Evolutionary conservation across 2,888 invertebrate species (phyloP), one percentile per base, ranked within the genome.

Genomic region (Pollenia griseotomentosa): DNA sequence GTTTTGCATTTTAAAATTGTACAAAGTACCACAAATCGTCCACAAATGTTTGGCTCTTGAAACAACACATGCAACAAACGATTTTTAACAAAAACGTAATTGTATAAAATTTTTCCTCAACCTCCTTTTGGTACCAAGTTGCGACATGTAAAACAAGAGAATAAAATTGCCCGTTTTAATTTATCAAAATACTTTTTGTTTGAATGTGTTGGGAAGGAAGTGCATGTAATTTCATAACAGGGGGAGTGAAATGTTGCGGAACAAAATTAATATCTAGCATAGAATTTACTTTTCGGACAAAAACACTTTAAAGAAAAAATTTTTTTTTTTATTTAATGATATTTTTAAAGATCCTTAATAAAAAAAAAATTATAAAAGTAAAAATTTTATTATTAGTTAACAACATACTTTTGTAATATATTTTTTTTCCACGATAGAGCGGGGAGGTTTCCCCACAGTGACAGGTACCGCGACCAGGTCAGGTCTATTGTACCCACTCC

Each of bases 61-160:
- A 53, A 70, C 71, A 84, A 68, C 84, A 86, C 80, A 87, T 84
- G 84, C 78, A 87, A 85, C 74, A 78, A 87, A 87, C 84, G 84
- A 82, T 85, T 87, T 74, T 70, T 33, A 57, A 75, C 83, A 80
- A 81, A 33, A 86, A 87, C 81, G 84, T 78, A 84, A 84, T 84
- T 87, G 73, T 81, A 87, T 78, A 77, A 73, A 75, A 68, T 74
- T 74, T 66, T 9, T 53, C 23, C 9, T 0, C 57, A 44, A n/a
- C 46, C 14, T 14, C 42, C 16, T 14, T 9, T 7, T 19, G 16
- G 33, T 33, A 33, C 11, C 33, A 48, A 73, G 23, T 8, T 5
- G 12, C 11, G 42, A 2, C 48, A 48, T 66, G 48, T 48, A 66
- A 23, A 74, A 81, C 53, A 80, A 33, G 44, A 40, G 33, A 63